A percentile compares a stretch with the other conserved stretches of the same genome.
Evolutionary conservation across 2,888 invertebrate species (phyloP).

Genomic region (Agonum fuliginosum): DNA sequence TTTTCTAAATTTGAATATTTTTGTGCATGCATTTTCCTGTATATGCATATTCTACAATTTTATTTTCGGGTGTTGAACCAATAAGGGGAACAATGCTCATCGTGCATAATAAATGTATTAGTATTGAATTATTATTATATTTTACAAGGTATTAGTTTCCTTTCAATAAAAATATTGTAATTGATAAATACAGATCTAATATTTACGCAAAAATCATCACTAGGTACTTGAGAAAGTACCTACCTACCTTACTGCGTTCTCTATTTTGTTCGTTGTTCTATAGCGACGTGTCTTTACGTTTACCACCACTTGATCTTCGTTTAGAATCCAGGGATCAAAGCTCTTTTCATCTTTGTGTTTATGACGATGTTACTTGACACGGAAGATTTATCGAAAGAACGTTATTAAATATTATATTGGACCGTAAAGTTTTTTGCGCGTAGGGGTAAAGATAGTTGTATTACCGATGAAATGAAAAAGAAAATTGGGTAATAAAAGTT

Average conservation of each 20-base stretch:
- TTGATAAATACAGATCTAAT: too few relatives aligned
- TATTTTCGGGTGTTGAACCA: too few relatives aligned
- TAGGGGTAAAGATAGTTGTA: conserved; percentile 32
- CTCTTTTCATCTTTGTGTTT: conserved; percentile 31
- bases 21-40: too few relatives aligned
- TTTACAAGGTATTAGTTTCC: too few relatives aligned
- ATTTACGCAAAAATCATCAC: too few relatives aligned
- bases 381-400: conserved; percentile 40
- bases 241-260: too few relatives aligned
- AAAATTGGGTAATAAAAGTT: conserved; percentile 35
- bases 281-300: not conserved
- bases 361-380: conserved; percentile 47
- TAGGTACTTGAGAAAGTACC: not conserved
- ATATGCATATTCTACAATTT: too few relatives aligned
- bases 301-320: conserved; percentile 10
- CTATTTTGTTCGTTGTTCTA: not conserved
- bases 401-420: conserved; percentile 45
- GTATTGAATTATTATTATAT: too few relatives aligned
- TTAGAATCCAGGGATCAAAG: conserved; percentile 39
- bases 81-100: too few relatives aligned
- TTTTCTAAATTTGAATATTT: too few relatives aligned
- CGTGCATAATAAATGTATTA: too few relatives aligned
- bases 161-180: too few relatives aligned
- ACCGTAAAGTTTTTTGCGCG: conserved; percentile 40
- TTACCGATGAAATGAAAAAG: conserved; percentile 17